phyloP scores from a whole-genome alignment of 2,797 vertebrate species.

The Momotus momota region DNA sequence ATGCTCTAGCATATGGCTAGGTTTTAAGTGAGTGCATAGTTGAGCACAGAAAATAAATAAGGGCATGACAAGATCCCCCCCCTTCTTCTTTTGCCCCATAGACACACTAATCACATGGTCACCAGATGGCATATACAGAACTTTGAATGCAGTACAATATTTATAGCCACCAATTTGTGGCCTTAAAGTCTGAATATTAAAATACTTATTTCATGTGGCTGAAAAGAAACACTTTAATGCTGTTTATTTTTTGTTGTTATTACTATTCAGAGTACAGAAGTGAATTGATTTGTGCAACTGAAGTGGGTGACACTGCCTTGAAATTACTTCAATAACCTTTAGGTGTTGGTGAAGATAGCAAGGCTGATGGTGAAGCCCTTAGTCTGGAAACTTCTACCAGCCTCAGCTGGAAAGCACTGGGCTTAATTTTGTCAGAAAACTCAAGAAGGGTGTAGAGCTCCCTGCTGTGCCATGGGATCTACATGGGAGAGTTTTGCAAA shows the following conservation, averaged over 20 bases:
- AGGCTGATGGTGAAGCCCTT: not conserved
- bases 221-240: not conserved
- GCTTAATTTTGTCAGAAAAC: not conserved
- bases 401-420: not conserved
- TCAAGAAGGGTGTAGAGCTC: not conserved
- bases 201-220: not conserved
- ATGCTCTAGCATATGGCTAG: conserved; percentile 67
- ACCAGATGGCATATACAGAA: conserved; percentile 48
- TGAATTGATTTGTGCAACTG: not conserved
- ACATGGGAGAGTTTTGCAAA: rapidly evolving
- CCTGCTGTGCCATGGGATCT: rapidly evolving
- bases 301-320: not conserved
- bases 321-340: not conserved
- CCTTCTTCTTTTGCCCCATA: conserved; percentile 28
- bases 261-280: not conserved
- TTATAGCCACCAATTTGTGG: conserved; percentile 13
- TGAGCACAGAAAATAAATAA: conserved; percentile 67
- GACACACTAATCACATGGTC: conserved; percentile 54
- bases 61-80: conserved; percentile 37
- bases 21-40: conserved; percentile 62
- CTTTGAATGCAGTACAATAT: conserved; percentile 38
- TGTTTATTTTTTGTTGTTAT: conserved; percentile 7
- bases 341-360: not conserved
- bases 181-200: conserved; percentile 25
- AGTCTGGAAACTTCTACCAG: not conserved